A percentile compares a stretch with the other conserved stretches of the same genome.
phyloP scores from a whole-genome alignment of 2,113 vertebrate genomes.

The Cololabis saira region DNA sequence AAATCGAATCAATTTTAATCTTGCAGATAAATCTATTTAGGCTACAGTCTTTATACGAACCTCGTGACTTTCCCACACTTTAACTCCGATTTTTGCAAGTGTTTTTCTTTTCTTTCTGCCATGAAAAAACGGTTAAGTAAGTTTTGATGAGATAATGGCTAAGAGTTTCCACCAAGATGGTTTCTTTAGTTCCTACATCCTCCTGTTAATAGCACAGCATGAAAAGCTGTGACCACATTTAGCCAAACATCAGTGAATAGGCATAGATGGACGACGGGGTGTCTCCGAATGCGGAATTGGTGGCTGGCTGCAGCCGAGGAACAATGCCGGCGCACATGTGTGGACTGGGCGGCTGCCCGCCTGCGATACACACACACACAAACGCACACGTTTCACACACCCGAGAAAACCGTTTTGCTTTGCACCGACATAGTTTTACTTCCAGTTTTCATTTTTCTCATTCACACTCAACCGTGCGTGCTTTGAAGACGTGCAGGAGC shows the following conservation, averaged over 20 bases:
- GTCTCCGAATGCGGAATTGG: constrained; percentile 60
- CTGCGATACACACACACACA: constrained; percentile 34
- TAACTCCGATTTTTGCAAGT: not conserved
- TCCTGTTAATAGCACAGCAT: constrained; percentile 62
- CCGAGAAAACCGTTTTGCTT: constrained; percentile 8
- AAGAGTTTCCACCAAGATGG: constrained; percentile 47
- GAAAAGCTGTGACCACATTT: constrained; percentile 71
- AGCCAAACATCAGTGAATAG: constrained; percentile 64
- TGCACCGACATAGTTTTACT: constrained; percentile 12
- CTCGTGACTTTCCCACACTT: no score
- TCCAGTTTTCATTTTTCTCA: constrained; percentile 30
- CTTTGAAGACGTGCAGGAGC: constrained; percentile 51
- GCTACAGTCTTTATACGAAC: no score
- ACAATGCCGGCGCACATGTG: constrained; percentile 69
- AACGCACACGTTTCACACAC: constrained; percentile 31
- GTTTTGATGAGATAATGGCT: constrained; percentile 22
- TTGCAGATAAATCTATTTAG: no score
- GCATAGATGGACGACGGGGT: constrained; percentile 47
- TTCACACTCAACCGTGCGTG: constrained; percentile 33
- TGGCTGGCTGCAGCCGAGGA: constrained; percentile 49
- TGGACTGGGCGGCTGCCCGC: constrained; percentile 28
- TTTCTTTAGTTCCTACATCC: constrained; percentile 42
- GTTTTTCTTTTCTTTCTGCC: not conserved
- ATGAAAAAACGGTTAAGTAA: constrained; percentile 17
- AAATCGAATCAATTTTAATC: no score